Percentiles rank a stretch among this genome's conserved stretches.
Conservation (phyloP, 2,113 vertebrate species). For the Lamprotornis superbus region DNA sequence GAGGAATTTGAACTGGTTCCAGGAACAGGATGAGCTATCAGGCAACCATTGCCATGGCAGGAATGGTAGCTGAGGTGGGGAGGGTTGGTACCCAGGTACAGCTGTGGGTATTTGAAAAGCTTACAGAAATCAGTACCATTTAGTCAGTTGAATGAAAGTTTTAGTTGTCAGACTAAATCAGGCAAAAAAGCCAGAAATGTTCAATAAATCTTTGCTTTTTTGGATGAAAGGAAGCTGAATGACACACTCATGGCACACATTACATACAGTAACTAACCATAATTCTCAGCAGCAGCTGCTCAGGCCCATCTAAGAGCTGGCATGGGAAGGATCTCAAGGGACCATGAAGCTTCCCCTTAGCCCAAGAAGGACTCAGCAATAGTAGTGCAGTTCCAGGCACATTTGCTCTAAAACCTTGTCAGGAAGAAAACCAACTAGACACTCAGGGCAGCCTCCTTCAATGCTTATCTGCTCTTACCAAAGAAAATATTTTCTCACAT, state of each 20-base stretch:
- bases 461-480: neutral
- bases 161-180: neutral
- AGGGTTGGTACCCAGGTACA: neutral
- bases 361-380: neutral
- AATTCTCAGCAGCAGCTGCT: neutral
- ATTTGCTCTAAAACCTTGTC: neutral
- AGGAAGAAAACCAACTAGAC: neutral
- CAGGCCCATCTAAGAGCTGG: neutral
- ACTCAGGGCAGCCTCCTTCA: neutral
- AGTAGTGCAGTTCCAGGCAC: neutral
- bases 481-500: neutral
- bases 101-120: neutral
- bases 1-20: neutral
- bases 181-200: neutral
- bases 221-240: neutral
- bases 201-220: neutral
- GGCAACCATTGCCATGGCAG: neutral
- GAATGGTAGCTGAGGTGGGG: neutral
- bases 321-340: neutral
- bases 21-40: neutral
- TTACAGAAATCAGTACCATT: rapidly evolving
- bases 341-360: neutral
- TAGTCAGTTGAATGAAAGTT: neutral
- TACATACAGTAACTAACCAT: neutral
- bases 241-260: neutral